Conservation (phyloP, 2,113 vertebrate species). For the Theropithecus gelada region DNA sequence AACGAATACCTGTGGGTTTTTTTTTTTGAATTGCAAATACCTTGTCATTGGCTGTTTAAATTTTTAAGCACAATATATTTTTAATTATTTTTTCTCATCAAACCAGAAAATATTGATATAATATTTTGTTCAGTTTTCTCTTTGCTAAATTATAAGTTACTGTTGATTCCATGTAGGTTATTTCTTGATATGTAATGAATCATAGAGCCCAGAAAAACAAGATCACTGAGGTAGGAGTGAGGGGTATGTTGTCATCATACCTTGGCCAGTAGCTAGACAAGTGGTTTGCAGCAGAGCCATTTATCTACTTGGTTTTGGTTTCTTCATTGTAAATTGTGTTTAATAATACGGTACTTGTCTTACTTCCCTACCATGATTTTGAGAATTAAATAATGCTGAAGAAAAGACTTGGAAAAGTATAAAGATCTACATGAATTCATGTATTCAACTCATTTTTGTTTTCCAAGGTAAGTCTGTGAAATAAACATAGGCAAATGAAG, state of each 20-base stretch:
- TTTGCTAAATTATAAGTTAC: not conserved
- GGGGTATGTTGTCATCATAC: not conserved
- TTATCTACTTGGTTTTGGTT: not conserved
- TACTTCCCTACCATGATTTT: not conserved
- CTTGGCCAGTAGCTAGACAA: not conserved
- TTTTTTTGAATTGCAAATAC: not conserved
- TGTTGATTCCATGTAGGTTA: not conserved
- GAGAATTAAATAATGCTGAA: conserved; percentile 11
- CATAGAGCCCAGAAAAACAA: not conserved
- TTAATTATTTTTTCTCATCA: conserved; percentile 49
- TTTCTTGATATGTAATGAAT: not conserved
- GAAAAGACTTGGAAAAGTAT: not conserved
- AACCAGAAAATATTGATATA: not conserved
- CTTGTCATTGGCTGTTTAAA: conserved; percentile 30
- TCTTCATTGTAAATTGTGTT: not conserved
- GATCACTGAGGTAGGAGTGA: not conserved
- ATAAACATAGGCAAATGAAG: not conserved
- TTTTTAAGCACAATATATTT: conserved; percentile 36
- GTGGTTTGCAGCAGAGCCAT: not conserved
- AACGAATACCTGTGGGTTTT: not conserved
- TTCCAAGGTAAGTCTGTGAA: not conserved
- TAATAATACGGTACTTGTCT: not conserved
- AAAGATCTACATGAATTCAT: not conserved
- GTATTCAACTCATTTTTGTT: not conserved
- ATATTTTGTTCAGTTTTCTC: not conserved